Evolutionary conservation across 2,888 invertebrate genomes (phyloP).

Genomic region (Xylocampa areola): DNA sequence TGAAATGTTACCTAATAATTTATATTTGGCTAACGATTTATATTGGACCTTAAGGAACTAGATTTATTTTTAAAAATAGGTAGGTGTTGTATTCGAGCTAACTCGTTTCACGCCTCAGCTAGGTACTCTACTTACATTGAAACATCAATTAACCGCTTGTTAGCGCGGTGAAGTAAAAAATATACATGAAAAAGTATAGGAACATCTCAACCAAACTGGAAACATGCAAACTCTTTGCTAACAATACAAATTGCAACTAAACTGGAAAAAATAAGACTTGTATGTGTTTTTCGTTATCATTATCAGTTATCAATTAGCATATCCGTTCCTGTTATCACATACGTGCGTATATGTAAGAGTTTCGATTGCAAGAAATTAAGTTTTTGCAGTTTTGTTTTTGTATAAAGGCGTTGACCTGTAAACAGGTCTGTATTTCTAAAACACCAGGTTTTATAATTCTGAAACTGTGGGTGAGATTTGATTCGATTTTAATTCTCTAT

Average conservation of each 20-base stretch:
- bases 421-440: slow-evolving; percentile 36
- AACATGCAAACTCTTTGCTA: slow-evolving; percentile 26
- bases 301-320: slow-evolving; percentile 48
- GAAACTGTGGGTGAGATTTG: slow-evolving; percentile 12
- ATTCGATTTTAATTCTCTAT: not conserved
- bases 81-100: slow-evolving; percentile 10
- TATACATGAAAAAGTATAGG: slow-evolving; percentile 6
- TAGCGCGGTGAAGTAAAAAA: slow-evolving; percentile 37
- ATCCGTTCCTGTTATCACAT: slow-evolving; percentile 20
- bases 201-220: slow-evolving; percentile 4
- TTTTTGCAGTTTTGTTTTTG: slow-evolving; percentile 25
- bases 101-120: slow-evolving; percentile 33
- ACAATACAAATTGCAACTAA: slow-evolving; percentile 40
- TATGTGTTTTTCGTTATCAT: slow-evolving; percentile 42
- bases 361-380: slow-evolving; percentile 28
- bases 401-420: slow-evolving; percentile 30
- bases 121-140: slow-evolving; percentile 45
- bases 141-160: slow-evolving; percentile 58
- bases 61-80: slow-evolving; percentile 10
- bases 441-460: slow-evolving; percentile 16
- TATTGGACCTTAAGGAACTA: no score
- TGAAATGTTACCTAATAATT: no score
- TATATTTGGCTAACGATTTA: not conserved
- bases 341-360: slow-evolving; percentile 17
- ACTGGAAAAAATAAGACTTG: slow-evolving; percentile 27